A percentile compares a stretch with the other conserved stretches of the same genome.
These are phyloP conservation scores for Drosophila murphyi DNA, from an alignment of 1,140 invertebrate species.

Conservation along the genomic window DNA sequence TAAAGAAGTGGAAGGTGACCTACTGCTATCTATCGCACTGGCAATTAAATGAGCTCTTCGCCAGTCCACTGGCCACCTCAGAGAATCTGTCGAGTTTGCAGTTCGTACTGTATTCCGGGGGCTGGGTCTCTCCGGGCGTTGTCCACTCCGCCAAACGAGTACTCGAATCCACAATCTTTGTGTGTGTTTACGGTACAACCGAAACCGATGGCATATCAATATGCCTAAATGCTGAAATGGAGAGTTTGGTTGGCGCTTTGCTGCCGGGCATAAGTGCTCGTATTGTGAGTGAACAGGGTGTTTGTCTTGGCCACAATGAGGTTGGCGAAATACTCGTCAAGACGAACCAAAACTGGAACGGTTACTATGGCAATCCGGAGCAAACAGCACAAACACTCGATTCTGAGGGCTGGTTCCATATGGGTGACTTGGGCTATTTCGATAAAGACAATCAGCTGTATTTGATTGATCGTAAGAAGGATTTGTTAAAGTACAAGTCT, in stretches of 20 bases:
- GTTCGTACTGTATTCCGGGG: constrained; percentile 10
- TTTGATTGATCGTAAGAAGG: constrained; percentile 90
- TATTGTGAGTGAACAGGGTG: constrained; percentile 19
- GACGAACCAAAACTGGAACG: constrained; percentile 55
- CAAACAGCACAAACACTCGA: constrained; percentile 86
- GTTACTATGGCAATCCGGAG: constrained; percentile 85
- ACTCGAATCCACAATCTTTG: not conserved
- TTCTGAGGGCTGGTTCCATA: constrained; percentile 89
- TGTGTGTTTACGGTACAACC: constrained; percentile 15
- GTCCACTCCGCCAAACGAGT: constrained; percentile 2
- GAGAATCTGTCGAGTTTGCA: constrained; percentile 19
- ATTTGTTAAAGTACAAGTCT: constrained; percentile 89
- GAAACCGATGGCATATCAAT: constrained; percentile 24
- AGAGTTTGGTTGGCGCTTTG: constrained; percentile 11
- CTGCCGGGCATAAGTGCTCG: not conserved
- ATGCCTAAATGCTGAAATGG: constrained; percentile 12
- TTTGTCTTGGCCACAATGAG: constrained; percentile 16
- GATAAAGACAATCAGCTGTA: constrained; percentile 88
- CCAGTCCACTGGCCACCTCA: constrained; percentile 1
- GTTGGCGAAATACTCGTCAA: constrained; percentile 32
- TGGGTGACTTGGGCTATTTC: constrained; percentile 89
- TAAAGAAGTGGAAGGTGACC: constrained; percentile 13
- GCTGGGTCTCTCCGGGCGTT: constrained; percentile 22
- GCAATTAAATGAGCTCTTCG: constrained; percentile 31
- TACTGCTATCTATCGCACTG: constrained; percentile 11